A percentile compares a stretch with the other conserved stretches of the same genome.
phyloP scores from a whole-genome alignment of 1,140 invertebrate species.

The Cardiocondyla obscurior region DNA sequence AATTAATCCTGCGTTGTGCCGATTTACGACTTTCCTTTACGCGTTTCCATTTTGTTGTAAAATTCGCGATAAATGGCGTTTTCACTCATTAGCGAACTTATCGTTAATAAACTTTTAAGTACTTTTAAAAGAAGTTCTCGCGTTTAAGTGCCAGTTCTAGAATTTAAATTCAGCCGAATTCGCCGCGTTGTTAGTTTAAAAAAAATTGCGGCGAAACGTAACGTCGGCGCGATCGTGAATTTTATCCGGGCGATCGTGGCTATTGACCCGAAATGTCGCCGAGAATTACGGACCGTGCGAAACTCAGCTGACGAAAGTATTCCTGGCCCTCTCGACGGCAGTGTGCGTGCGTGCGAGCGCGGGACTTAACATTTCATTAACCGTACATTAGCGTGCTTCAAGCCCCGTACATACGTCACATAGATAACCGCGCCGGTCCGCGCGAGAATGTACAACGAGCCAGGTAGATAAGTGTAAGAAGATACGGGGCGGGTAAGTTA shows the following conservation, averaged over 20 bases:
- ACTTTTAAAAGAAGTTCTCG: background rate
- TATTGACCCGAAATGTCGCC: background rate
- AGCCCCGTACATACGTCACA: slow-evolving; percentile 69
- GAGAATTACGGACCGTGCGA: slow-evolving; percentile 32
- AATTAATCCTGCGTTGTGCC: background rate
- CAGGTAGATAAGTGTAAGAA: slow-evolving; percentile 70
- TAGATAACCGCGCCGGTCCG: slow-evolving; percentile 65
- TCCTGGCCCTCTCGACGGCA: slow-evolving; percentile 38
- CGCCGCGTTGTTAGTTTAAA: background rate
- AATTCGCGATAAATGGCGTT: background rate
- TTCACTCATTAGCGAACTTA: background rate
- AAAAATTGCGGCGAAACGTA: background rate
- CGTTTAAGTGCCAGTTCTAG: background rate
- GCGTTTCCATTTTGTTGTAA: background rate
- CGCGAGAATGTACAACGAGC: slow-evolving; percentile 66
- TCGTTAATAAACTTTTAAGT: background rate
- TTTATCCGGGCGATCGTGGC: background rate
- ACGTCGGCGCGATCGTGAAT: background rate
- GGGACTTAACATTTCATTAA: slow-evolving; percentile 75
- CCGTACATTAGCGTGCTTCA: slow-evolving; percentile 72
- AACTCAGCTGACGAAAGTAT: background rate
- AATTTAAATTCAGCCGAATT: background rate
- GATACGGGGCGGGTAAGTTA: slow-evolving; percentile 71
- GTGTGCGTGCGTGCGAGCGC: slow-evolving; percentile 29
- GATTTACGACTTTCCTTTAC: background rate